Evolutionary conservation across 2,888 invertebrate species (phyloP), one percentile per base, ranked within the genome.

Genomic region (Melinopterus prodromus): DNA sequence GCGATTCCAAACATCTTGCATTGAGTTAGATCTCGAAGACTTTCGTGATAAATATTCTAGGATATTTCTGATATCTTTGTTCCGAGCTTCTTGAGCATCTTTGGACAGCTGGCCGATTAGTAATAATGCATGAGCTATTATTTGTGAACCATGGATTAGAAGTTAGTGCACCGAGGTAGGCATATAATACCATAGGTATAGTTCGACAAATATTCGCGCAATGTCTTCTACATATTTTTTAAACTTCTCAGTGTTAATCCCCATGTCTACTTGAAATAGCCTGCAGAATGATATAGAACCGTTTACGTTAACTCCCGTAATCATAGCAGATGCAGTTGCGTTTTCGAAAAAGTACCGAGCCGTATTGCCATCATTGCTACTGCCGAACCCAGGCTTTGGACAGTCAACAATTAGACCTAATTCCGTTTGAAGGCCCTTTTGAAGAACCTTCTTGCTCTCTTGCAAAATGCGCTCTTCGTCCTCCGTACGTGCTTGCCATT

Each of bases 401-500:
- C 78, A 79, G 79, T 85, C 84, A 16, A 85, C 80, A 38, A 82
- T 79, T 0, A 83, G 77, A n/a, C 83, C 84, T 79, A 84, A 80
- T 82, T 82, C 26, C 5, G 9, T 38, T 26, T 79, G 78, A 74
- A 83, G 84, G 71, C 71, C 74, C 70, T 80, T 35, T 79, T 81
- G 77, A 70, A 84, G 82, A 12, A 14, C 71, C 16, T 69, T 77
- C 77, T 81, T 82, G 35, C 77, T 16, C n/a, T 69, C 71, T n/a
- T 38, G 69, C n/a, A 78, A 70, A 69, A 69, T 71, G 15, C 79
- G n/a, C 72, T 82, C 82, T 16, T 83, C 80, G 78, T 81, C 79
- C 1, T 15, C 38, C 81, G 83, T 83, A 6, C 85, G 84, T 38
- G 85, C 85, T 83, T 87, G 86, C 86, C 87, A 87, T 82, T 86